Evolutionary conservation across 2,797 vertebrate species (phyloP).

Genomic region (Buphagus erythrorhynchus): DNA sequence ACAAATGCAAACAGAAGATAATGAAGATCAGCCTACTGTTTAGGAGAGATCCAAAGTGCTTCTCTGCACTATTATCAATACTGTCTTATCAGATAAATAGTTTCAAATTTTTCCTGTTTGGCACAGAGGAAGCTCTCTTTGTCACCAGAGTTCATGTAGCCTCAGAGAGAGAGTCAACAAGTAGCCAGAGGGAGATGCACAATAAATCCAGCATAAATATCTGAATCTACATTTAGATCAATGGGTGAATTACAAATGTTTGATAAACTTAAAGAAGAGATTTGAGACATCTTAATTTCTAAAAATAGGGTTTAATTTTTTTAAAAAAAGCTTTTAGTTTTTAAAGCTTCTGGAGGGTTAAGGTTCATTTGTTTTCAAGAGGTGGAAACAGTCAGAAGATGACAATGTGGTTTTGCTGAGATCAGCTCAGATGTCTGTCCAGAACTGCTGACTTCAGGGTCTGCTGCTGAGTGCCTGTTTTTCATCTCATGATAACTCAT

Average conservation of each 20-base stretch:
- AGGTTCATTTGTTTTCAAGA: background rate
- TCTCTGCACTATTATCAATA: background rate
- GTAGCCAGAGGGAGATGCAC: background rate
- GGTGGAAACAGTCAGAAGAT: background rate
- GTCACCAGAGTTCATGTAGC: background rate
- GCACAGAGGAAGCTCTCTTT: background rate
- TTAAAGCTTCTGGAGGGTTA: background rate
- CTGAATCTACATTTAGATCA: background rate
- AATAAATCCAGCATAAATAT: background rate
- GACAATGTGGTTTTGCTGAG: background rate
- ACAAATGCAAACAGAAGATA: constrained; percentile 16
- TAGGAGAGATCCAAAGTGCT: constrained; percentile 28
- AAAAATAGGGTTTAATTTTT: background rate
- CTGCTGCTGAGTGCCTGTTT: background rate
- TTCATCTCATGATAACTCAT: background rate
- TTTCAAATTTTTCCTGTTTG: background rate
- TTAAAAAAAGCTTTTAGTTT: background rate
- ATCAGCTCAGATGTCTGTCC: background rate
- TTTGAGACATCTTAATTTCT: background rate
- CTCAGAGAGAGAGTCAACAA: background rate
- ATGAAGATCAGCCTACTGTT: background rate
- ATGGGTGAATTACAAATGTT: background rate
- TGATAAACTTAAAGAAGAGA: background rate
- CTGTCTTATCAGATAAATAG: background rate
- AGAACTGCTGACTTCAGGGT: constrained; percentile 33